Evolutionary conservation across 2,797 vertebrate genomes (phyloP).

Genomic region (Cynodonichthys magdalenae): DNA sequence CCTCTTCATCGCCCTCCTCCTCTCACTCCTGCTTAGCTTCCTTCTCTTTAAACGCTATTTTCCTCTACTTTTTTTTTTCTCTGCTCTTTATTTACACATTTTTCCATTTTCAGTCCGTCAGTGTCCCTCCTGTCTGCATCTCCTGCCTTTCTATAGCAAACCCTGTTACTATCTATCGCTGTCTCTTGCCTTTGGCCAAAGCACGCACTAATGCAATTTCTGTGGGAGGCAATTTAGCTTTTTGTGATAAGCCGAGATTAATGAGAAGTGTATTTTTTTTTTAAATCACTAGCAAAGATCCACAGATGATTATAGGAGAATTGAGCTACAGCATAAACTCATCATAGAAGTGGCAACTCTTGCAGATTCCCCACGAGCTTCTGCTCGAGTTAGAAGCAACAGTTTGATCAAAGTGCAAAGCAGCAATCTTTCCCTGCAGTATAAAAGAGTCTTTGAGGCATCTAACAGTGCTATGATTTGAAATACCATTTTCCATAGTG

Average conservation of each 20-base stretch:
- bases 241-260: conserved; percentile 65
- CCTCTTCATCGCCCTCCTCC: conserved; percentile 43
- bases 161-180: conserved; percentile 64
- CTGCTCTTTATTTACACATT: conserved; percentile 56
- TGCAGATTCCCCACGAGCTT: conserved; percentile 18
- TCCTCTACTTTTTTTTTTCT: conserved; percentile 21
- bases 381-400: conserved; percentile 31
- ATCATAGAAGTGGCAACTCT: conserved; percentile 39
- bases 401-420: conserved; percentile 31
- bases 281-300: conserved; percentile 62
- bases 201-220: conserved; percentile 60
- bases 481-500: conserved; percentile 3
- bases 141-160: conserved; percentile 49
- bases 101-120: conserved; percentile 41
- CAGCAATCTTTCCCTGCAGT: conserved; percentile 10
- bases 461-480: conserved; percentile 5
- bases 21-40: conserved; percentile 21
- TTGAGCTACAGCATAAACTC: conserved; percentile 50
- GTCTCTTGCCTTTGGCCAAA: conserved; percentile 60
- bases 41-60: conserved; percentile 32
- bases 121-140: conserved; percentile 22
- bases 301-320: conserved; percentile 59
- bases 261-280: conserved; percentile 63
- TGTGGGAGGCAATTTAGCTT: conserved; percentile 54
- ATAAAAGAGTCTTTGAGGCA: conserved; percentile 24